Evolutionary conservation across 1,140 invertebrate species (phyloP).

Genomic region (Drosophila bocqueti): DNA sequence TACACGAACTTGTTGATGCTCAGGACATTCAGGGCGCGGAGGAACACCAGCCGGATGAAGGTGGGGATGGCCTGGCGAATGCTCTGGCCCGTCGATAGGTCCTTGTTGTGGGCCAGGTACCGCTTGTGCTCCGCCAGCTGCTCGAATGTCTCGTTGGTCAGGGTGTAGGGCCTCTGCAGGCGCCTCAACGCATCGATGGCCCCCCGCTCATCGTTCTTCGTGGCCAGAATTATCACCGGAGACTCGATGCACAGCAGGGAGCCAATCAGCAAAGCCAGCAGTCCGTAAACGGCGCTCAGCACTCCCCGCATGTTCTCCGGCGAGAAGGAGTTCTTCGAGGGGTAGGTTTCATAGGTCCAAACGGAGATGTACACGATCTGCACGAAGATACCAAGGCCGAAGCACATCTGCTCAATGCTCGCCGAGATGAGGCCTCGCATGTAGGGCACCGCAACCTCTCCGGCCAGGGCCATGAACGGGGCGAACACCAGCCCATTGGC

Average conservation of each 20-base stretch:
- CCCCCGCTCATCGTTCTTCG: constrained; percentile 48
- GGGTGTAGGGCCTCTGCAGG: constrained; percentile 48
- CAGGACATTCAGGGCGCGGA: constrained; percentile 52
- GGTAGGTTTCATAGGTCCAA: constrained; percentile 11
- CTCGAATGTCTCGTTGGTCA: constrained; percentile 61
- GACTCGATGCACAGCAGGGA: constrained; percentile 55
- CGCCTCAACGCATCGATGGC: constrained; percentile 60
- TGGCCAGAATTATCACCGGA: constrained; percentile 58
- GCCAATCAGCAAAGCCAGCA: constrained; percentile 42
- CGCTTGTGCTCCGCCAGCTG: constrained; percentile 68
- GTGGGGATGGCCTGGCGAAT: constrained; percentile 49
- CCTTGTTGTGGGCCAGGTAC: constrained; percentile 61
- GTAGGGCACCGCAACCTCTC: constrained; percentile 49
- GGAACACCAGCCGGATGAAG: constrained; percentile 20
- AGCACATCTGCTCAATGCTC: constrained; percentile 48
- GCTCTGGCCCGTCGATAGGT: constrained; percentile 38
- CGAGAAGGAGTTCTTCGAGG: constrained; percentile 18
- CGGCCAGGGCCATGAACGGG: constrained; percentile 56
- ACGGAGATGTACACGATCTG: constrained; percentile 40
- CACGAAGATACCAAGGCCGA: constrained; percentile 47
- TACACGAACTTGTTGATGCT: constrained; percentile 31
- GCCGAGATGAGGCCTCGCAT: constrained; percentile 43
- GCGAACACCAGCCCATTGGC: constrained; percentile 64
- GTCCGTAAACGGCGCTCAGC: constrained; percentile 44
- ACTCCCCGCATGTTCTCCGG: constrained; percentile 55